phyloP scores from a whole-genome alignment of 2,888 invertebrate genomes.

The Conomelus anceps region DNA sequence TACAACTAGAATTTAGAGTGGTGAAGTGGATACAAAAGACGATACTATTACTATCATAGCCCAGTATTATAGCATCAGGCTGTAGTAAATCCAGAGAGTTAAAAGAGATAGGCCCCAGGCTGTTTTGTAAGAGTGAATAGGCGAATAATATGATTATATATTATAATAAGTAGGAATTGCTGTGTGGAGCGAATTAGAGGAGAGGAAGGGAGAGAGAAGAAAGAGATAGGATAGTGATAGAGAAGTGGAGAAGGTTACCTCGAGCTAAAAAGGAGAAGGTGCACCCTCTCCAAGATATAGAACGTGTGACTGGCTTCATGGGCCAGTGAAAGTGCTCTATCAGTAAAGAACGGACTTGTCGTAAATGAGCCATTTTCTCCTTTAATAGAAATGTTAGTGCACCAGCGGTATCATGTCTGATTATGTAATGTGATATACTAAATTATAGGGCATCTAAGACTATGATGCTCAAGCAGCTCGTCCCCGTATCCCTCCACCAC shows the following conservation, averaged over 20 bases:
- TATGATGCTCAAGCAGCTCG: not conserved
- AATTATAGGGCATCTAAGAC: constrained; percentile 5
- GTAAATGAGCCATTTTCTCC: constrained; percentile 14
- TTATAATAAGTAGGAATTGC: not conserved
- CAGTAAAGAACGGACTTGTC: constrained; percentile 1
- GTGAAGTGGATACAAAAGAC: no score
- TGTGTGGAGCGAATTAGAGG: not conserved
- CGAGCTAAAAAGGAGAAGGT: not conserved
- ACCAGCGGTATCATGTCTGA: constrained; percentile 1
- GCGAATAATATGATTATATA: not conserved
- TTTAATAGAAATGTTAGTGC: constrained; percentile 12
- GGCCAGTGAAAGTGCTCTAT: constrained; percentile 5
- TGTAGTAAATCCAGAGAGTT: not conserved
- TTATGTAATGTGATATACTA: constrained; percentile 13
- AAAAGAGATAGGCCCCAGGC: not conserved
- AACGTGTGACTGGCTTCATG: constrained; percentile 1
- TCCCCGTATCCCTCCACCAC: not conserved
- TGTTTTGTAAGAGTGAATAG: not conserved
- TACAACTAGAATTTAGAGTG: no score
- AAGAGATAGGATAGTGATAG: not conserved
- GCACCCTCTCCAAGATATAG: not conserved
- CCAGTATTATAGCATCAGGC: not conserved
- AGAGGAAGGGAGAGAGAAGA: not conserved
- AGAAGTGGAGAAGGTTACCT: not conserved
- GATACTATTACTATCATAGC: no score